phyloP scores from a whole-genome alignment of 2,797 vertebrate species.

The Gorsachius magnificus region DNA sequence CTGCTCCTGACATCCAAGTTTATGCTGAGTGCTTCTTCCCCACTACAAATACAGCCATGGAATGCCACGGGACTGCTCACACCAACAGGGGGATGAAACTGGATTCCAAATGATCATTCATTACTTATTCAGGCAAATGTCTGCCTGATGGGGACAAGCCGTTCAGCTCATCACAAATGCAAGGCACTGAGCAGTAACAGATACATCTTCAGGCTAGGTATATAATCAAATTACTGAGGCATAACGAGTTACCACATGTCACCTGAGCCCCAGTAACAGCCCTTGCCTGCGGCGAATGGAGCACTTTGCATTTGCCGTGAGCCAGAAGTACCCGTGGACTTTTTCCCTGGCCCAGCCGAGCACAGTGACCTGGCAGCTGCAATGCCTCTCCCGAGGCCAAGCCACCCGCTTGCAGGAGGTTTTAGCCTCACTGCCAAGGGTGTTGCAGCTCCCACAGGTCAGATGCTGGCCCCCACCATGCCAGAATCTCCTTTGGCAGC shows the following conservation, averaged over 20 bases:
- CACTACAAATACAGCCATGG: neutral
- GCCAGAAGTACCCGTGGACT: neutral
- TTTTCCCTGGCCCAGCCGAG: neutral
- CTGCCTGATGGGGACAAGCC: neutral
- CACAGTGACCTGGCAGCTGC: fast-evolving
- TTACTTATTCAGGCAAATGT: neutral
- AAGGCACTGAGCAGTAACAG: neutral
- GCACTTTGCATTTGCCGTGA: neutral
- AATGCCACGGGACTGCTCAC: neutral
- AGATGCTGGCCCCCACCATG: fast-evolving
- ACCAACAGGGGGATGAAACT: neutral
- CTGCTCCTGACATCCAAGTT: neutral
- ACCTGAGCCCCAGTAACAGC: neutral
- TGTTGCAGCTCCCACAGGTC: neutral
- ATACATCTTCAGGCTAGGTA: neutral
- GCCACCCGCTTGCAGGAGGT: neutral
- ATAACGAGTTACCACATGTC: neutral
- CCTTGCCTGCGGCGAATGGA: neutral
- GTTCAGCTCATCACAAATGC: neutral
- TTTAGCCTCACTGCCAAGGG: neutral
- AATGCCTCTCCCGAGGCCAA: neutral
- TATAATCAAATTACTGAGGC: neutral
- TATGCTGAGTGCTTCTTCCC: neutral
- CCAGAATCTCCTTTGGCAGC: neutral
- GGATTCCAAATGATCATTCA: neutral